Evolutionary conservation across 2,797 vertebrate species (phyloP).

Genomic region (Graptemys geographica): DNA sequence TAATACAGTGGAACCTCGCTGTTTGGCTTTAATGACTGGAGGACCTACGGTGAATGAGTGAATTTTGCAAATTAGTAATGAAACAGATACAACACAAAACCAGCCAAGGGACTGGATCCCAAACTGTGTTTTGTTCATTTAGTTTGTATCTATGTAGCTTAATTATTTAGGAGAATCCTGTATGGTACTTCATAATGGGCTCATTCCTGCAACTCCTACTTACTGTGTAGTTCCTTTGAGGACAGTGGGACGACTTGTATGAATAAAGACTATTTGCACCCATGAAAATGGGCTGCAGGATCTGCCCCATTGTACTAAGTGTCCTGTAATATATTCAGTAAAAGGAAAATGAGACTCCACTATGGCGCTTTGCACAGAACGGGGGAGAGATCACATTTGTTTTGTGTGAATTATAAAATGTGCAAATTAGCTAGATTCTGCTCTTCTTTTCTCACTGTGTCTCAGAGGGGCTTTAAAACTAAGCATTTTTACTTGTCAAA

Average conservation of each 20-base stretch:
- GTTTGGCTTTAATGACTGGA: not conserved
- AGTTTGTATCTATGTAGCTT: not conserved
- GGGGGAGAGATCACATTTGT: not conserved
- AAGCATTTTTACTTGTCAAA: not conserved
- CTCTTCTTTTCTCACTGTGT: not conserved
- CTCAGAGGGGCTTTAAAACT: not conserved
- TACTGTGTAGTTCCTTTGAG: not conserved
- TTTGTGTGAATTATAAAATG: not conserved
- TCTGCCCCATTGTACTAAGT: not conserved
- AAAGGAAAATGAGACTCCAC: not conserved
- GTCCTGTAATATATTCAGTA: not conserved
- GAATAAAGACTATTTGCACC: not conserved
- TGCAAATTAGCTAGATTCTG: not conserved
- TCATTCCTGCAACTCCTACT: not conserved
- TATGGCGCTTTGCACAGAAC: not conserved
- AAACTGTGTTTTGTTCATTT: not conserved
- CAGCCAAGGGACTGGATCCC: not conserved
- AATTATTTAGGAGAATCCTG: not conserved
- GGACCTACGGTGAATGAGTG: not conserved
- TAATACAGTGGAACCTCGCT: accelerated
- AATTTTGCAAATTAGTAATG: not conserved
- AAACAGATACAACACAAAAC: not conserved
- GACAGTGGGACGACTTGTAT: not conserved
- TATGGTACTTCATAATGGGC: not conserved
- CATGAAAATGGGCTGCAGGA: not conserved